phyloP scores from a whole-genome alignment of 2,113 vertebrate genomes.

The Megatriorchis doriae region DNA sequence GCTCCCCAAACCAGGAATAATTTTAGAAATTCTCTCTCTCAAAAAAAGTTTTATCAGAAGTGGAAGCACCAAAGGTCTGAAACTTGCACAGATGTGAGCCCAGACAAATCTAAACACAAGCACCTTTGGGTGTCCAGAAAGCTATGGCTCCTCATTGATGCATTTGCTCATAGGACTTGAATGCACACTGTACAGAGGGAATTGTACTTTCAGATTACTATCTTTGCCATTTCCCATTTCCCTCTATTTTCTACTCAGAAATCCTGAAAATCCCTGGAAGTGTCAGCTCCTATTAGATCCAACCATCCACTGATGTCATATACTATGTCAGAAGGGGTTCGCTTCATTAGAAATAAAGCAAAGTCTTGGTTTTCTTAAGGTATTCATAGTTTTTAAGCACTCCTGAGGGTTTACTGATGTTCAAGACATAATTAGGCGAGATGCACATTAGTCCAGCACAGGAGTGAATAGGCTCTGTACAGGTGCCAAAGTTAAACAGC shows the following conservation, averaged over 20 bases:
- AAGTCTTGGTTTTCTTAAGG: background rate
- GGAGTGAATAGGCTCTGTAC: background rate
- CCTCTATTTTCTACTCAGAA: background rate
- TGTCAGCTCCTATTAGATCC: background rate
- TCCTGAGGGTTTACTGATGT: background rate
- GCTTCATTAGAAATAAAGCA: background rate
- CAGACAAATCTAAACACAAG: background rate
- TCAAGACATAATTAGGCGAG: background rate
- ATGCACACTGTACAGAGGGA: background rate
- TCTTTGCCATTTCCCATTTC: background rate
- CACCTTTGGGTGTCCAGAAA: background rate
- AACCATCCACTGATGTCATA: background rate
- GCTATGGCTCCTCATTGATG: background rate
- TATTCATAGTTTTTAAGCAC: background rate
- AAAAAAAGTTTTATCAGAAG: background rate
- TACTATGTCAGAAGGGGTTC: background rate
- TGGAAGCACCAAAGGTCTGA: background rate
- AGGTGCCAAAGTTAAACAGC: background rate
- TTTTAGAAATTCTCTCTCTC: background rate
- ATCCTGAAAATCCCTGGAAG: background rate
- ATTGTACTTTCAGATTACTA: accelerated
- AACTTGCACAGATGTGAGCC: background rate
- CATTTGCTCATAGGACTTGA: background rate
- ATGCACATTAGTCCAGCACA: background rate
- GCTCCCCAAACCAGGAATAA: background rate